Base-by-base conservation (phyloP, 2,113 vertebrate species). In the Nycticryphes semicollaris region DNA sequence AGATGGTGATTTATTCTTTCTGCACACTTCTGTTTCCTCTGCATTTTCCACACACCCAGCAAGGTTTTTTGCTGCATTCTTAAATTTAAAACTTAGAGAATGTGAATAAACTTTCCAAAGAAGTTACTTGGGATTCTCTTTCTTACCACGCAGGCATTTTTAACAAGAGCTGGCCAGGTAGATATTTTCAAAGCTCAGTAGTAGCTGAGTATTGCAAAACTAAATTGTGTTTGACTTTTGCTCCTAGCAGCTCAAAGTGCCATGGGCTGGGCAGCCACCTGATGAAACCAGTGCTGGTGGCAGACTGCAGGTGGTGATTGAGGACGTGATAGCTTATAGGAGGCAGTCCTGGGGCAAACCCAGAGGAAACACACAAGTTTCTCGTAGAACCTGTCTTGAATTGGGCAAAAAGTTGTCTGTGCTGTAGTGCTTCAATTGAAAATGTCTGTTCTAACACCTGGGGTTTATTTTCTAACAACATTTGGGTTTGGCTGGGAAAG, bases 401-500 rank as follows among this genome's bases (percentile, higher is more conserved):
- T 6, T 59, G n/a, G 12, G 4, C 43, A 73, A 62, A 64, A 79
- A 8, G 37, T 59, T 70, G n/a, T 63, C 31, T 63, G 2, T 79
- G 16, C 23, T 12, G 33, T 22, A 79, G 82, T 37, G 7, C 45
- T 43, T 69, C 67, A 41, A 2, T 4, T 72, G 70, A 68, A 88
- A 69, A 12, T 62, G 10, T 3, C 21, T 81, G 14, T 74, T 31
- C 3, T 68, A 59, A 67, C 20, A 21, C 23, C 6, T 68, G 33
- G 8, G 0, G 0, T 0, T 35, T 72, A 45, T 72, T 62, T 30
- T 7, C 10, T 39, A 53, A 17, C 1, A 48, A 3, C 28, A 10
- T 50, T 54, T 94, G 24, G 6, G 6, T 93, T 88, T 54, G 24
- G 3, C 18, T 86, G 25, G 43, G 70, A 56, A 70, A 18, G 8